Percentiles rank a stretch among this genome's conserved stretches.
Conservation (phyloP, 2,797 vertebrate genomes). For the Pogonophryne albipinna region DNA sequence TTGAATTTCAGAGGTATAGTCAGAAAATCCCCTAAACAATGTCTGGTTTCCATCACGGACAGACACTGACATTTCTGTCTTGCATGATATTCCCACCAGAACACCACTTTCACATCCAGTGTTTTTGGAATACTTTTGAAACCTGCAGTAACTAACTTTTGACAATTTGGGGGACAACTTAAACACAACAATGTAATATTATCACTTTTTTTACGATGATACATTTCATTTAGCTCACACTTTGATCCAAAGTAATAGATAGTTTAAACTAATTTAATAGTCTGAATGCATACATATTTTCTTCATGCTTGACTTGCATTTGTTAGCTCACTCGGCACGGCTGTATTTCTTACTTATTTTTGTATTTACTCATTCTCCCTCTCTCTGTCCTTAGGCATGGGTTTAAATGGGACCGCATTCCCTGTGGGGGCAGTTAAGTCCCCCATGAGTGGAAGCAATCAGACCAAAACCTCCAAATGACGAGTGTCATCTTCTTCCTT, state of each 20-base stretch:
- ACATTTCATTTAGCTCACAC: no score
- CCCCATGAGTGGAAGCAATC: constrained; percentile 73
- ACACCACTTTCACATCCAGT: constrained; percentile 31
- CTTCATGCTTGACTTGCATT: constrained; percentile 32
- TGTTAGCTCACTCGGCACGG: constrained; percentile 26
- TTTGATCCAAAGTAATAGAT: no score
- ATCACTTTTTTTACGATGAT: not conserved
- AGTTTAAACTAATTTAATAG: constrained; percentile 15
- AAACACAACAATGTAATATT: not conserved
- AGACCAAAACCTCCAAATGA: constrained; percentile 78
- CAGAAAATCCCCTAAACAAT: constrained; percentile 60
- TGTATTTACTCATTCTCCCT: constrained; percentile 36
- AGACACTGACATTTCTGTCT: constrained; percentile 56
- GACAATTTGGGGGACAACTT: not conserved
- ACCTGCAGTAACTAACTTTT: not conserved
- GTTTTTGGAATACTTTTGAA: constrained; percentile 32
- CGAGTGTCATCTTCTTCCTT: constrained; percentile 72
- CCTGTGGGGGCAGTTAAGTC: constrained; percentile 65
- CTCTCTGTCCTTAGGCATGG: constrained; percentile 55
- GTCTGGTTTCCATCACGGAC: constrained; percentile 73
- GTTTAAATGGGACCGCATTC: constrained; percentile 69
- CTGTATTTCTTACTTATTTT: constrained; percentile 51
- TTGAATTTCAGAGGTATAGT: constrained; percentile 56
- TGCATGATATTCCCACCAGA: constrained; percentile 52
- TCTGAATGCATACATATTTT: constrained; percentile 40